Evolutionary conservation across 2,888 invertebrate species (phyloP).

Genomic region (Fragum fragum): DNA sequence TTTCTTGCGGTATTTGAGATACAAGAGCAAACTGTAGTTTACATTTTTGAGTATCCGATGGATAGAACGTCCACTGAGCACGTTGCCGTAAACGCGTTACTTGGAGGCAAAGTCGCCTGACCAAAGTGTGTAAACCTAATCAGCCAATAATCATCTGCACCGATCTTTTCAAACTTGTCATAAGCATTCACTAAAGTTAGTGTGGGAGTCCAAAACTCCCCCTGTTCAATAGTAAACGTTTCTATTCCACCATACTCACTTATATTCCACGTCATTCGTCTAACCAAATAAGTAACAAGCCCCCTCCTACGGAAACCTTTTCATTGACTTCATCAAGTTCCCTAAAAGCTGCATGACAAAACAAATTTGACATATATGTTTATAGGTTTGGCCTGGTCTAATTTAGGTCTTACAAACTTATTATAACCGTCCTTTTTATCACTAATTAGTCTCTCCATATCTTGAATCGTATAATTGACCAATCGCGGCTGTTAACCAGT

Average conservation of each 20-base stretch:
- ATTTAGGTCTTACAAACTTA: constrained; percentile 2
- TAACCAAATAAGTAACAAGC: constrained; percentile 20
- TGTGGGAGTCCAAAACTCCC: constrained; percentile 43
- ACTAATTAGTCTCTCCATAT: background rate
- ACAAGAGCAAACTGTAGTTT: constrained; percentile 25
- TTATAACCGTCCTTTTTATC: background rate
- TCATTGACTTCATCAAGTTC: constrained; percentile 49
- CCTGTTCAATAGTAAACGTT: constrained; percentile 20
- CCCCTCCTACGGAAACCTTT: constrained; percentile 12
- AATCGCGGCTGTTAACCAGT: too few species aligned
- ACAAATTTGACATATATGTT: background rate
- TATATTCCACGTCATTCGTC: constrained; percentile 48
- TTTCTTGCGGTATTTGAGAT: constrained; percentile 27
- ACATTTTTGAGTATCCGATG: constrained; percentile 45
- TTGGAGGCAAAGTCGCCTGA: constrained; percentile 16
- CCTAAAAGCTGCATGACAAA: constrained; percentile 35
- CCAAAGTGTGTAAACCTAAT: constrained; percentile 12
- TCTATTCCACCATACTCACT: constrained; percentile 33
- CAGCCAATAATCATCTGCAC: constrained; percentile 4
- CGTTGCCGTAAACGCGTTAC: constrained; percentile 35
- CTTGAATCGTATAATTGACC: background rate
- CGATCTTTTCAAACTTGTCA: constrained; percentile 16
- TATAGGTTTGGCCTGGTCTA: background rate
- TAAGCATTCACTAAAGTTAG: constrained; percentile 33
- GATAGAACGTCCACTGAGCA: constrained; percentile 42